These are phyloP conservation scores for Actinopyga echinites DNA, from an alignment of 53 echinoderm and acorn worm species.

Conservation along the genomic window DNA sequence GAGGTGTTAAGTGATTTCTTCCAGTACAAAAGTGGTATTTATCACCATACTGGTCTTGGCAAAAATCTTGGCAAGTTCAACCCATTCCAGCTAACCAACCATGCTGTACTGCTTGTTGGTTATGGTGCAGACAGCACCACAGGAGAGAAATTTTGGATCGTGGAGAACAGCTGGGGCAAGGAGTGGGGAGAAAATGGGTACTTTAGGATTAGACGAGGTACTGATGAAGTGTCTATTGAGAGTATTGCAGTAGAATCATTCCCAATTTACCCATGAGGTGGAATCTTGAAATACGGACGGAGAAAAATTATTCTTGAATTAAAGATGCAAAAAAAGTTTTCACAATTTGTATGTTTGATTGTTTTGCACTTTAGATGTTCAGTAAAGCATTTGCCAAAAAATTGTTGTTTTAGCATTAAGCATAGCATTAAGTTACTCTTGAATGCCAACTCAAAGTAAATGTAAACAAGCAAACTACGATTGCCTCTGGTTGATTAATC, in stretches of 20 bases:
- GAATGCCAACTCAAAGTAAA: too few species aligned
- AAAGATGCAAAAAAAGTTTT: too few species aligned
- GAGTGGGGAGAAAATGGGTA: slow-evolving; percentile 87
- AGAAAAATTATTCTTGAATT: too few species aligned
- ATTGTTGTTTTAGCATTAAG: too few species aligned
- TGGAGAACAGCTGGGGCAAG: slow-evolving; percentile 92
- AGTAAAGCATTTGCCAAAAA: too few species aligned
- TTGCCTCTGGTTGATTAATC: too few species aligned
- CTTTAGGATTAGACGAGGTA: slow-evolving; percentile 81
- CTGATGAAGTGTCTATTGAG: slow-evolving; percentile 78
- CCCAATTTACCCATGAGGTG: slow-evolving; percentile 80
- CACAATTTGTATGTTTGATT: too few species aligned
- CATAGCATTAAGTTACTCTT: too few species aligned
- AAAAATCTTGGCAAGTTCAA: slow-evolving; percentile 48
- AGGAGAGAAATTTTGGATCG: slow-evolving; percentile 80
- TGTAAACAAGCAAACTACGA: too few species aligned
- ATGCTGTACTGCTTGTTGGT: slow-evolving; percentile 84
- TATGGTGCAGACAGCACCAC: slow-evolving; percentile 72
- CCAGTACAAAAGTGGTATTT: slow-evolving; percentile 77
- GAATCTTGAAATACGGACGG: too few species aligned
- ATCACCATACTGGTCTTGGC: slow-evolving; percentile 72
- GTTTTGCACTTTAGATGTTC: too few species aligned
- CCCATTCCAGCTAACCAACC: slow-evolving; percentile 87
- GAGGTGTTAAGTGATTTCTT: slow-evolving; percentile 82
- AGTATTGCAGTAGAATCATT: slow-evolving; percentile 83